phyloP scores from a whole-genome alignment of 1,140 invertebrate genomes.

The Dendrolimus kikuchii region DNA sequence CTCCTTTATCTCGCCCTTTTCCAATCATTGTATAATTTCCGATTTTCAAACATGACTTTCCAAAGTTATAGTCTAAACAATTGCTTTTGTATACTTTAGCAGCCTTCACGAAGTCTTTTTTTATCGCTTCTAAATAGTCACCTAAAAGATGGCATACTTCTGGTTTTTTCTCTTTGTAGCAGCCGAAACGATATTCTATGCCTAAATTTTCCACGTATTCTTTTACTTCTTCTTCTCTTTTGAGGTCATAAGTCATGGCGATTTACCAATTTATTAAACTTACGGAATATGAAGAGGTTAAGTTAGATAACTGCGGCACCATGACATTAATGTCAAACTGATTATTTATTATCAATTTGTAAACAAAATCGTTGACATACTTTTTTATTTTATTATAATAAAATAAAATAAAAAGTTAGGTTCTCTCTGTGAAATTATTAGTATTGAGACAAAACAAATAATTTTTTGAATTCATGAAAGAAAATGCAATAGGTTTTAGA shows the following conservation, averaged over 20 bases:
- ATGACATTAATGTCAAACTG: slow-evolving; percentile 39
- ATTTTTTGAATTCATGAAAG: too few relatives aligned
- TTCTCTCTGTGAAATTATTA: background rate
- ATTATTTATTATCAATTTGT: slow-evolving; percentile 43
- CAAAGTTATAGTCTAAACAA: slow-evolving; percentile 87
- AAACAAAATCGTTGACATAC: slow-evolving; percentile 33
- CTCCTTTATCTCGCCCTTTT: slow-evolving; percentile 73
- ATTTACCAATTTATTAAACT: slow-evolving; percentile 25
- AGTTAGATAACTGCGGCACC: slow-evolving; percentile 41
- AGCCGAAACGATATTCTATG: slow-evolving; percentile 94
- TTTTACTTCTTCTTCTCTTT: slow-evolving; percentile 88
- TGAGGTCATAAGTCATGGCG: slow-evolving; percentile 77
- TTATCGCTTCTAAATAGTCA: slow-evolving; percentile 89
- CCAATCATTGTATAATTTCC: slow-evolving; percentile 81
- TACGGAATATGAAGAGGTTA: slow-evolving; percentile 13
- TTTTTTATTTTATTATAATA: slow-evolving; percentile 17
- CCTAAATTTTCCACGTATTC: slow-evolving; percentile 90
- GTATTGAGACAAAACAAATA: too few relatives aligned
- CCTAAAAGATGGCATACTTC: slow-evolving; percentile 93
- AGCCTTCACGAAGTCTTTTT: slow-evolving; percentile 85
- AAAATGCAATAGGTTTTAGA: too few relatives aligned
- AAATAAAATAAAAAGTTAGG: background rate
- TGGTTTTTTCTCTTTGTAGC: slow-evolving; percentile 75
- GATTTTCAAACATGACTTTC: slow-evolving; percentile 89
- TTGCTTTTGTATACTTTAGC: slow-evolving; percentile 85